These are phyloP conservation scores for Melanostigma gelatinosum DNA, from an alignment of 2,113 vertebrate genomes.

Conservation along the genomic window DNA sequence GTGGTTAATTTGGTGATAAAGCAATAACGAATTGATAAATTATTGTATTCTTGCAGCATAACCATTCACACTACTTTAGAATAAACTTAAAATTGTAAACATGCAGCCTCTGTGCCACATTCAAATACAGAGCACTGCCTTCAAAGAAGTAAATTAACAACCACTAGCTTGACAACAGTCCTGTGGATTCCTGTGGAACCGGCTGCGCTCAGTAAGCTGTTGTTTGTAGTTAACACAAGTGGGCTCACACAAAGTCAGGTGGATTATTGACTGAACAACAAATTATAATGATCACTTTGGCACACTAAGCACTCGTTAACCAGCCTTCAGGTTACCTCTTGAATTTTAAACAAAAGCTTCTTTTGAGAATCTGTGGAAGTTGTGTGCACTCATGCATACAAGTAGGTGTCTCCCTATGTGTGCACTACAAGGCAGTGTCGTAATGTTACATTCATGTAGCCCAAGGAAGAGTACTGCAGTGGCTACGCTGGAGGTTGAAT, in stretches of 20 bases:
- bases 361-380: not conserved
- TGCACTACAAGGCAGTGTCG: not conserved
- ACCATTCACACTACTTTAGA: not conserved
- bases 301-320: not conserved
- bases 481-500: not conserved
- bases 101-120: not conserved
- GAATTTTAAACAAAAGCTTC: not conserved
- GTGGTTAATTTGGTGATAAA: not conserved
- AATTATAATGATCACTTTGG: slow-evolving; percentile 15
- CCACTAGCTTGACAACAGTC: not conserved
- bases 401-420: not conserved
- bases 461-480: not conserved
- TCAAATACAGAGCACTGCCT: not conserved
- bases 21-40: not conserved
- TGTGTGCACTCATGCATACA: not conserved
- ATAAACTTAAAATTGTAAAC: not conserved
- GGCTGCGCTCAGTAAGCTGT: not conserved
- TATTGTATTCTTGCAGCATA: not conserved
- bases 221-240: not conserved
- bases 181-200: not conserved
- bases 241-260: not conserved
- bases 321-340: not conserved
- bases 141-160: not conserved
- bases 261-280: not conserved
- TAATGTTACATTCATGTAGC: not conserved